phyloP scores from a whole-genome alignment of 2,113 vertebrate genomes.

The Sciurus niger region DNA sequence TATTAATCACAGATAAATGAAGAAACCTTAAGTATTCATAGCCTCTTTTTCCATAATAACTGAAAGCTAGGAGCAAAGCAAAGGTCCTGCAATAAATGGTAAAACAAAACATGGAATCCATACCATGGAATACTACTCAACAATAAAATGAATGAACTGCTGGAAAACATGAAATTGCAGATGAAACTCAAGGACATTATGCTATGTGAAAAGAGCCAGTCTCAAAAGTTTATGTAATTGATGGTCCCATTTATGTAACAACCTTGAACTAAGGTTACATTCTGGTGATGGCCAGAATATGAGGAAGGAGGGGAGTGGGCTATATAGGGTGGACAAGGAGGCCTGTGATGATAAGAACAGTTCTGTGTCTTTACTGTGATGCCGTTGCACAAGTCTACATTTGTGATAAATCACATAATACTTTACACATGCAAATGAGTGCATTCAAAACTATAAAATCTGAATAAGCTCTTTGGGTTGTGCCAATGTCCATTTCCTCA shows the following conservation, averaged over 20 bases:
- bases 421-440: background rate
- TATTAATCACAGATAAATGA: too few species aligned
- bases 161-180: background rate
- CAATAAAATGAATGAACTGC: background rate
- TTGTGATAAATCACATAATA: too few species aligned
- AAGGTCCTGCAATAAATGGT: background rate
- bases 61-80: too few species aligned
- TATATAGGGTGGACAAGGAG: background rate
- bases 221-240: background rate
- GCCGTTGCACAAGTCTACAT: background rate
- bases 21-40: too few species aligned
- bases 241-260: too few species aligned
- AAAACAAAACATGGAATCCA: background rate
- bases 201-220: background rate
- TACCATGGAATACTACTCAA: background rate
- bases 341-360: background rate
- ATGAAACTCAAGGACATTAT: background rate
- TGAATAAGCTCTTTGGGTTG: background rate
- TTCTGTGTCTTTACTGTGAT: background rate
- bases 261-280: background rate
- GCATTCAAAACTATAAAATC: background rate
- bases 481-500: too few species aligned
- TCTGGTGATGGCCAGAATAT: background rate
- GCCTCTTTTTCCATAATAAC: too few species aligned
- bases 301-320: background rate